Base-by-base conservation (phyloP, 1,140 invertebrate species). In the Cryptotermes secundus region DNA sequence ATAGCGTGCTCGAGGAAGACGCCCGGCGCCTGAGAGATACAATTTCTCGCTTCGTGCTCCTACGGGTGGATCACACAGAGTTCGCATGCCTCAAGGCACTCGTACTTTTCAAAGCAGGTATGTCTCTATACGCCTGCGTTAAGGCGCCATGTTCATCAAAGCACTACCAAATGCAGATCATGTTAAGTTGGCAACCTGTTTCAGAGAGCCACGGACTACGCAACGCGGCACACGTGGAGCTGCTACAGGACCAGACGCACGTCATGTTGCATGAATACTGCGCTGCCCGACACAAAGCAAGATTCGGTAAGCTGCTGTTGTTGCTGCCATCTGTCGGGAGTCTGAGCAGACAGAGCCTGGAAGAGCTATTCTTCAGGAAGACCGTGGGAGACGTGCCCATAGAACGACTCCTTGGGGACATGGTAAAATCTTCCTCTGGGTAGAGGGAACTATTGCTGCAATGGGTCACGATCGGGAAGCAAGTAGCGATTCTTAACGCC, bases 51-150 rank as follows among this genome's bases (percentile, higher is more conserved):
- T 92, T 96, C 85, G 90, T 91, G 34, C 88, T 93, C 0, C 89
- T 95, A 65, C 90, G 92, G 85, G 91, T 96, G 12, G 96, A 97
- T 89, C 93, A 96, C 87, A 96, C 95, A 0, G 96, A 97, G 88
- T 95, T 95, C 87, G 95, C 96, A 35, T 97, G 95, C 89, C 90
- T 97, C 2, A 97, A 97, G 89, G 95, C 95, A 0, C 91, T 96
- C 2, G 92, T 96, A 26, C 90, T 97, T 1, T 97, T 97, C 88
- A 95, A 95, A 90, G 93, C 94, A 91, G 96, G 96, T 96, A 12
- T 34, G 49, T n/a, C n/a, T 19, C 24, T 9, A 31, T 38, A 38
- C 38, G n/a, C n/a, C n/a, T n/a, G n/a, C n/a, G n/a, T n/a, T n/a
- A n/a, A n/a, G n/a, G n/a, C n/a, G n/a, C n/a, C n/a, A n/a, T n/a